phyloP scores from a whole-genome alignment of 2,113 vertebrate genomes.

The Pogona vitticeps region DNA sequence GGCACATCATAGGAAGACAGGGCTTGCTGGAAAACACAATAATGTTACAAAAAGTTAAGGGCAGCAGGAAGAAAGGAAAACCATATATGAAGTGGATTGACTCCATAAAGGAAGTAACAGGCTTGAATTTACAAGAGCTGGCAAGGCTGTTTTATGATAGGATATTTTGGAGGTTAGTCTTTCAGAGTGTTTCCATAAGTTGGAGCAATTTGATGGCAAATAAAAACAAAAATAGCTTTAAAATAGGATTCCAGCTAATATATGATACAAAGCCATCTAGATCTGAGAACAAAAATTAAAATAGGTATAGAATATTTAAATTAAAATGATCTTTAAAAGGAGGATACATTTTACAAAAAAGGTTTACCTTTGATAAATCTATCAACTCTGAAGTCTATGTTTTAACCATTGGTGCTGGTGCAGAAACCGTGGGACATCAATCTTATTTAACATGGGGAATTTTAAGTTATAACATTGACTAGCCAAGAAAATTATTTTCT shows the following conservation, averaged over 20 bases:
- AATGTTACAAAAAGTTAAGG: no score
- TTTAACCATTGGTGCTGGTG: constrained; percentile 2
- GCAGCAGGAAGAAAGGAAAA: no score
- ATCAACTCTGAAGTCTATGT: background rate
- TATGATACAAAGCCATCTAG: constrained; percentile 48
- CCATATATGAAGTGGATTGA: no score
- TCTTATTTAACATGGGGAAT: constrained; percentile 4
- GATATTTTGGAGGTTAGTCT: no score
- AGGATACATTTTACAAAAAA: constrained; percentile 35
- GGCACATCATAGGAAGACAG: no score
- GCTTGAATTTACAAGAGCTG: no score
- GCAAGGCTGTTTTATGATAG: no score
- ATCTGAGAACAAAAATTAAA: constrained; percentile 1
- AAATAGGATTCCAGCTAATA: background rate
- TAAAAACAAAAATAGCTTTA: no score
- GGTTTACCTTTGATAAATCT: background rate
- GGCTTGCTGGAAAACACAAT: no score
- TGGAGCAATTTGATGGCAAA: no score
- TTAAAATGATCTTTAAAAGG: constrained; percentile 42
- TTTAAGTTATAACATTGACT: constrained; percentile 27
- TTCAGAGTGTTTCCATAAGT: background rate
- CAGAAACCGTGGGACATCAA: constrained; percentile 7
- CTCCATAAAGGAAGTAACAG: no score
- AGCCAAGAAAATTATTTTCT: constrained; percentile 13
- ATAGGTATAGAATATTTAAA: constrained; percentile 34